Evolutionary conservation across 2,888 invertebrate species (phyloP), one percentile per base, ranked within the genome.

Genomic region (Callimorpha dominula): DNA sequence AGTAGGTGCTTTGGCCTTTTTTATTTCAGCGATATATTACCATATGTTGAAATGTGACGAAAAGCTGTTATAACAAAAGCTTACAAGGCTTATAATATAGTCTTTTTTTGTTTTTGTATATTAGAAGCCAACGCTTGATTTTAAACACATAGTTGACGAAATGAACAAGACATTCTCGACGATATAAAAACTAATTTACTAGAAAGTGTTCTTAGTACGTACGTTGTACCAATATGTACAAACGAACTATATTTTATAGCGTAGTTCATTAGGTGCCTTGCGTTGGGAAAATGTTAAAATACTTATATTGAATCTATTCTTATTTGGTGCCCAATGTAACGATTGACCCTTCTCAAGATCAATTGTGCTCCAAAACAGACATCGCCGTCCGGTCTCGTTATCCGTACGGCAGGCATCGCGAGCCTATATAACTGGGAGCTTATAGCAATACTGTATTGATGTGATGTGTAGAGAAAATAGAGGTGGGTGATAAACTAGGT

Each of bases 191-290:
- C 17, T n/a, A 54, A n/a, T 54, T 54, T 54, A 54, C 54, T 8
- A n/a, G 31, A 31, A 31, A 31, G 1, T 31, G 31, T 31, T 1
- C 31, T 2, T 31, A 31, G 31, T 31, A 31, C 31, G 31, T 31
- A 31, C 31, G 31, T 31, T 31, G 31, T 31, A 31, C 31, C 31
- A 31, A 7, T 52, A 52, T 9, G n/a, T 54, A 17, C 7, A 52
- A 54, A 8, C n/a, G n/a, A 54, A 54, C n/a, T 54, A n/a, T 20
- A 54, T 20, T n/a, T 11, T 60, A 12, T 31, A 12, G 57, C 31
- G 57, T 54, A 60, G 57, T 60, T 60, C 31, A 20, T 60, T 60
- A 62, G 60, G 66, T 68, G 63, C 66, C n/a, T 68, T 68, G 50
- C 62, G 72, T 74, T 62, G 57, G 20, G 20, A 11, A 31, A 31